phyloP scores from a whole-genome alignment of 1,140 invertebrate genomes.

The Anthonomus grandis region DNA sequence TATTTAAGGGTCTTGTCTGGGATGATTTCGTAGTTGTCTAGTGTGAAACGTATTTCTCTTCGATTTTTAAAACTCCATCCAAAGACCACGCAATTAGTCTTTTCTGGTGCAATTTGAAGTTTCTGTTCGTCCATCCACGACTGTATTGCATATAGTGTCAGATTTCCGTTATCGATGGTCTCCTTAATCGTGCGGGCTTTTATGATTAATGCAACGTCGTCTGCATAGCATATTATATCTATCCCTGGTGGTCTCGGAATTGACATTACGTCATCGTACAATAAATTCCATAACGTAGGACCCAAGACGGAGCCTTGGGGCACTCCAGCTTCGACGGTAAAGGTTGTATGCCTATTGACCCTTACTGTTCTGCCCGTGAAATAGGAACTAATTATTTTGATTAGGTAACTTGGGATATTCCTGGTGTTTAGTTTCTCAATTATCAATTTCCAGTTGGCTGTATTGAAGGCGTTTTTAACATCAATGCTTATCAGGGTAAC shows the following conservation, averaged over 20 bases:
- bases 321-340: slow-evolving; percentile 28
- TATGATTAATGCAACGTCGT: slow-evolving; percentile 5
- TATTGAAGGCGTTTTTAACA: slow-evolving; percentile 40
- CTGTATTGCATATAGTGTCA: too few species aligned
- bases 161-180: too few species aligned
- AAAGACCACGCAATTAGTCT: too few species aligned
- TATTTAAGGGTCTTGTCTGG: too few species aligned
- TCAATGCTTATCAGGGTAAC: too few species aligned
- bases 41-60: too few species aligned
- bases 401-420: slow-evolving; percentile 19
- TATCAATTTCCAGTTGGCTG: slow-evolving; percentile 26
- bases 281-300: slow-evolving; percentile 39
- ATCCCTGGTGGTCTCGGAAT: neutral
- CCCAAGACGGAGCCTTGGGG: slow-evolving; percentile 44
- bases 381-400: slow-evolving; percentile 24
- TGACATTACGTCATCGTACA: slow-evolving; percentile 27
- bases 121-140: too few species aligned
- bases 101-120: too few species aligned
- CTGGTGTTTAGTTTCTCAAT: slow-evolving; percentile 22
- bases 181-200: too few species aligned
- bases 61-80: too few species aligned
- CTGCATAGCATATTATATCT: neutral
- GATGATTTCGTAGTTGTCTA: too few species aligned
- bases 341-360: neutral
- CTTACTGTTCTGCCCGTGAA: slow-evolving; percentile 15